Evolutionary conservation across 2,888 invertebrate species (phyloP).

Genomic region (Eristalis intricaria): DNA sequence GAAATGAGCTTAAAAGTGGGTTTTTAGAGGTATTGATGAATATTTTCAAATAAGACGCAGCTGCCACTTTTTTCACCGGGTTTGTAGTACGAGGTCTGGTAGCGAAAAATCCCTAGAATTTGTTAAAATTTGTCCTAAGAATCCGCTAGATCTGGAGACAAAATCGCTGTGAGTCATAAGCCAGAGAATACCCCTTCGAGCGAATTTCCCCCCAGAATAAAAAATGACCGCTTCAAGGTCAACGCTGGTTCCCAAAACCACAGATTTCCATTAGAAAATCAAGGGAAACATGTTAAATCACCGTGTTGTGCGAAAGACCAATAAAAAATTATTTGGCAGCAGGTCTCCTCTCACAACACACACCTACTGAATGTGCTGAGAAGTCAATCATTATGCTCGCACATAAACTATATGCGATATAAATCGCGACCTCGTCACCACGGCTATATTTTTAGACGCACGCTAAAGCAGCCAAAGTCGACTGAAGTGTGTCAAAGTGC

Average conservation of each 20-base stretch:
- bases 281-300: background rate
- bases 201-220: background rate
- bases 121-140: too few species aligned
- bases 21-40: too few species aligned
- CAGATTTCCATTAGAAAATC: background rate
- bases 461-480: conserved; percentile 35
- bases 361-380: conserved; percentile 15
- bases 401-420: background rate
- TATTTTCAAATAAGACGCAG: too few species aligned
- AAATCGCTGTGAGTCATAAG: too few species aligned
- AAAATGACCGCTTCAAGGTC: background rate
- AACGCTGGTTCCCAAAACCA: background rate
- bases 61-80: too few species aligned
- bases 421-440: conserved; percentile 3
- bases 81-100: too few species aligned
- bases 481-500: conserved; percentile 46
- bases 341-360: background rate
- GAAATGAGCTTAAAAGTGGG: too few species aligned
- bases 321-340: background rate
- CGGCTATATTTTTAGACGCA: conserved; percentile 44
- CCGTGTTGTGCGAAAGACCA: background rate
- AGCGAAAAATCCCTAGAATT: too few species aligned
- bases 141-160: too few species aligned
- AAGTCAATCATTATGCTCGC: conserved; percentile 13
- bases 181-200: background rate